Evolutionary conservation across 2,113 vertebrate genomes (phyloP).

Genomic region (Lophura nycthemera): DNA sequence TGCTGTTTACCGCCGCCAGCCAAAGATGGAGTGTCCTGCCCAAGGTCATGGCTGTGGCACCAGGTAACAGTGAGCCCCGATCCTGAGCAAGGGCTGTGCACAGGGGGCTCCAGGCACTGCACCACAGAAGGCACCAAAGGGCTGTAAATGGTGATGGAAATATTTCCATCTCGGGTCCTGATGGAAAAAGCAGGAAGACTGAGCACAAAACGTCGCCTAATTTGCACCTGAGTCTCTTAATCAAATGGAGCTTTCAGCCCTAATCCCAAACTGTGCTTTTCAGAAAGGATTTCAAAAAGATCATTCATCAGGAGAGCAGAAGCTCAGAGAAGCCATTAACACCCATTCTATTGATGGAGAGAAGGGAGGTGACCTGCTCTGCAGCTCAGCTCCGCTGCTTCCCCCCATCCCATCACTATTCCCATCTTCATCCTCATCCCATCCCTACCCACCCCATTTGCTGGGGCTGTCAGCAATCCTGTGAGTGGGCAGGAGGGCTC

Average conservation of each 20-base stretch:
- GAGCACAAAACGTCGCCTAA: neutral
- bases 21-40: neutral
- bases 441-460: accelerated
- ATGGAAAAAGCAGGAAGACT: neutral
- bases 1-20: neutral
- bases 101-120: neutral
- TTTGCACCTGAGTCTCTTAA: conserved; percentile 48
- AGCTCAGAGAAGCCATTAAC: neutral
- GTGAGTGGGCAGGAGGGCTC: neutral
- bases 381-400: neutral
- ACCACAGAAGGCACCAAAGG: neutral
- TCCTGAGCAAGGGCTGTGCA: neutral
- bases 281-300: neutral
- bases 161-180: neutral
- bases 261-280: neutral
- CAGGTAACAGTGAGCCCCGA: neutral
- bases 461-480: neutral
- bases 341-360: neutral
- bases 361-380: neutral
- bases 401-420: neutral
- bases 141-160: neutral
- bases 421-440: neutral
- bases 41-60: conserved; percentile 47
- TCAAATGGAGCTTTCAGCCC: conserved; percentile 46
- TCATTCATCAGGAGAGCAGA: neutral